Base-by-base conservation (phyloP, 2,888 invertebrate genomes). In the Marasmarcha lunaedactyla region DNA sequence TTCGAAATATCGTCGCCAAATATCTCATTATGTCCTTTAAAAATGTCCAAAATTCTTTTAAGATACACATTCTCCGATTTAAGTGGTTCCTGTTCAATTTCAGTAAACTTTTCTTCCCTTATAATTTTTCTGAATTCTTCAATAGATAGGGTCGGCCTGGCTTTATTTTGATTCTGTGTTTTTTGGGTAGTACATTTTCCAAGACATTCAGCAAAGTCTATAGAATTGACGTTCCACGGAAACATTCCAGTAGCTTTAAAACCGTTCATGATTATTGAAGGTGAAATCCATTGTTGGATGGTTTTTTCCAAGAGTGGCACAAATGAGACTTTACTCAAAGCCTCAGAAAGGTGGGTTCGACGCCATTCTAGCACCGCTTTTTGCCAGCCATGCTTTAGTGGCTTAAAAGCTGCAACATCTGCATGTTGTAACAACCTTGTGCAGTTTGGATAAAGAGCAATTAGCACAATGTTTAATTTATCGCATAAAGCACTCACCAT, bases 351-450 rank as follows among this genome's bases (percentile, higher is more conserved):
- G 10, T 30, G 30, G 30, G 9, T 11, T 7, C 30, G 9, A 9
- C 30, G 9, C 30, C 30, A 30, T 30, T 30, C 11, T n/a, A 30
- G 30, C 6, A 30, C 30, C 3, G n/a, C 10, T 30, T 30, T 11
- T 11, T 30, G 9, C 30, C 30, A 30, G 30, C 30, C 9, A 11
- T 30, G 3, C 11, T 39, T 30, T 3, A 42, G 9, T 2, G 42
- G 42, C 25, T 27, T 34, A 15, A 42, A 40, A 6, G 33, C 42
- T 20, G 37, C 12, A 5, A 40, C 40, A 35, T 44, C 41, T n/a
- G 44, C 44, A 1, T 41, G 44, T n/a, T 44, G 39, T 10, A 44
- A 13, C 1, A 44, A 33, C 30, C 30, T 9, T 30, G 43, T 41
- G 13, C 15, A 14, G 27, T 43, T 43, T 1, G 43, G 41, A 7